Base-by-base conservation (phyloP, 2,797 vertebrate species). In the Phrynocephalus forsythii region DNA sequence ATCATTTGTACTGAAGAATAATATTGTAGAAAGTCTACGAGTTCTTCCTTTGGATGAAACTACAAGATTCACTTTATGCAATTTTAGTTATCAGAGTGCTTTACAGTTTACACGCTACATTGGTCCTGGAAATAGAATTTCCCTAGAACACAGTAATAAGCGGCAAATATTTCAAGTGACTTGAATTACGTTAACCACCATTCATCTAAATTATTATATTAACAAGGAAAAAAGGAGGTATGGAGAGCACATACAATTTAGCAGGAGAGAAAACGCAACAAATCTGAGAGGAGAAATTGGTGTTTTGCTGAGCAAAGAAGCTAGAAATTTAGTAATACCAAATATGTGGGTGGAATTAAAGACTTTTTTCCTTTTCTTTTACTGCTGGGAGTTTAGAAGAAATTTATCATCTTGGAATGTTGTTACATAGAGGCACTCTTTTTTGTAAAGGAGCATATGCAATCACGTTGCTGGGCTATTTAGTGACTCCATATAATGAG, bases 191-290 rank as follows among this genome's bases (percentile, higher is more conserved):
- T 92, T 94, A 94, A 94, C 63, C 92, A 90, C 91, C 84, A 88
- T 90, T 94, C 91, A 88, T 94, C 33, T 44, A 89, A 92, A 95
- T 95, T 92, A 93, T 94, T 90, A 89, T 38, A 94, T 92, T 95
- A 94, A 93, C 90, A 92, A 91, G 91, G 90, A 92, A 93, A 73
- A 56, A 44, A 63, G 77, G 82, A 90, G 63, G 48, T 15, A n/a
- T n/a, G 79, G 88, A 86, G 69, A 92, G 82, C 90, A 90, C 89
- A 91, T 86, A 78, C 87, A 77, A 92, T 93, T 94, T 94, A 92
- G 69, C 93, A 94, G 89, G 22, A 63, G 81, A 94, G 86, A 91
- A 92, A 93, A 79, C 90, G 90, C 73, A 92, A 93, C 90, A 93
- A 92, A 94, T 93, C 91, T 86, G 85, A 91, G 87, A 89, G 86